phyloP scores from a whole-genome alignment of 2,888 invertebrate species.

The Gibbula magus region DNA sequence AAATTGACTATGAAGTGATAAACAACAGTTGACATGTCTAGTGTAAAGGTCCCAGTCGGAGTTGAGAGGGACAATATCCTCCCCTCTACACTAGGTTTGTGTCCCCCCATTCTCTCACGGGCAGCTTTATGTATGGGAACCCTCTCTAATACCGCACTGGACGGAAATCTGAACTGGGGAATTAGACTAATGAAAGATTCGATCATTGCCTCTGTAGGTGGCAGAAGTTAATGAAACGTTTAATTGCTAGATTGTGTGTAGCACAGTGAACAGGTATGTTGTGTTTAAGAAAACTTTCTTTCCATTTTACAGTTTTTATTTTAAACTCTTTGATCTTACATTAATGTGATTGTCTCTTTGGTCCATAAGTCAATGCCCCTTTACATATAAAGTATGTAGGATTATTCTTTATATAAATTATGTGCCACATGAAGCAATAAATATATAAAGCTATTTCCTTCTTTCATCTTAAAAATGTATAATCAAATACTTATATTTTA shows the following conservation, averaged over 20 bases:
- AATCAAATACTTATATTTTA: too few species aligned
- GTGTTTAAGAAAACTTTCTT: too few species aligned
- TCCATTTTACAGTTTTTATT: too few species aligned
- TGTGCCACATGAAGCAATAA: too few species aligned
- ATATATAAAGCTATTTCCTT: too few species aligned
- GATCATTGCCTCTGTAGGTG: not conserved
- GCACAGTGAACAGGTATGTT: not conserved
- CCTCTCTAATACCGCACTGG: too few species aligned
- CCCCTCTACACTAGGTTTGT: not conserved
- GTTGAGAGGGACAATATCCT: not conserved
- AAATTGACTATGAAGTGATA: conserved; percentile 3
- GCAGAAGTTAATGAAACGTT: not conserved
- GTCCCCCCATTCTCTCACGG: not conserved
- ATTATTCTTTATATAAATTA: too few species aligned
- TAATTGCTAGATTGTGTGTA: not conserved
- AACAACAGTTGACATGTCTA: not conserved
- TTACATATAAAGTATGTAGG: too few species aligned
- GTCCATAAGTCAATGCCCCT: too few species aligned
- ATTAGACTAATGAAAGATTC: not conserved
- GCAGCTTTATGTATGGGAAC: not conserved
- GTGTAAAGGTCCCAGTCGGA: not conserved
- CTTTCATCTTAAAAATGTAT: too few species aligned
- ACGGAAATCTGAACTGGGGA: not conserved
- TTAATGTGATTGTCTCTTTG: too few species aligned
- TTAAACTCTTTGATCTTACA: too few species aligned